Conservation (phyloP, 2,888 invertebrate genomes). For the Ditula angustiorana region DNA sequence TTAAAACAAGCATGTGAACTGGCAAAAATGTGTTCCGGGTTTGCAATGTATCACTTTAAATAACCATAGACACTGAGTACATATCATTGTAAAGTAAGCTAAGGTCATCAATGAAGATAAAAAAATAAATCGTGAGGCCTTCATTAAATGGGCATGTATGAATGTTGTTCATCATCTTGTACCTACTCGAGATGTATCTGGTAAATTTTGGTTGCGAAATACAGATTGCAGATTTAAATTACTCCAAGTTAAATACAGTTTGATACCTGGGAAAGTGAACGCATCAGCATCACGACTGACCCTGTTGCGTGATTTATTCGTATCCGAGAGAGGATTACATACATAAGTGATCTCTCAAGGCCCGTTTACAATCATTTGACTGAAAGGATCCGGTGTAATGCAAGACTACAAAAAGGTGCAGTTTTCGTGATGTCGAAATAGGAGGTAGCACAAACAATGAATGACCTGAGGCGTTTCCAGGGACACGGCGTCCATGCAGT, state of each 20-base stretch:
- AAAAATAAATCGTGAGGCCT: slow-evolving; percentile 44
- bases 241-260: slow-evolving; percentile 46
- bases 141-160: slow-evolving; percentile 43
- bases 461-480: slow-evolving; percentile 93
- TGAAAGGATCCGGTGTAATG: slow-evolving; percentile 18
- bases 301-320: slow-evolving; percentile 55
- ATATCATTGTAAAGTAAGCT: slow-evolving; percentile 25
- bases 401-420: not conserved
- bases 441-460: not conserved
- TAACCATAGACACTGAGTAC: no score
- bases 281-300: slow-evolving; percentile 61
- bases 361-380: slow-evolving; percentile 16
- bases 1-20: not conserved
- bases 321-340: slow-evolving; percentile 50
- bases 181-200: slow-evolving; percentile 40
- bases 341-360: slow-evolving; percentile 44
- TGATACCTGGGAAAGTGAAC: slow-evolving; percentile 57
- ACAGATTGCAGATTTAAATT: slow-evolving; percentile 50
- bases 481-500: slow-evolving; percentile 97
- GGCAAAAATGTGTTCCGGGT: slow-evolving; percentile 12
- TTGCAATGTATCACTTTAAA: not conserved
- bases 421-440: not conserved
- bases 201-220: slow-evolving; percentile 51
- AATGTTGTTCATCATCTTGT: slow-evolving; percentile 30
- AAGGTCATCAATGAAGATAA: slow-evolving; percentile 25